Percentiles rank a stretch among this genome's conserved stretches.
Conservation (phyloP, 2,113 vertebrate species). For the Ranitomeya imitator region DNA sequence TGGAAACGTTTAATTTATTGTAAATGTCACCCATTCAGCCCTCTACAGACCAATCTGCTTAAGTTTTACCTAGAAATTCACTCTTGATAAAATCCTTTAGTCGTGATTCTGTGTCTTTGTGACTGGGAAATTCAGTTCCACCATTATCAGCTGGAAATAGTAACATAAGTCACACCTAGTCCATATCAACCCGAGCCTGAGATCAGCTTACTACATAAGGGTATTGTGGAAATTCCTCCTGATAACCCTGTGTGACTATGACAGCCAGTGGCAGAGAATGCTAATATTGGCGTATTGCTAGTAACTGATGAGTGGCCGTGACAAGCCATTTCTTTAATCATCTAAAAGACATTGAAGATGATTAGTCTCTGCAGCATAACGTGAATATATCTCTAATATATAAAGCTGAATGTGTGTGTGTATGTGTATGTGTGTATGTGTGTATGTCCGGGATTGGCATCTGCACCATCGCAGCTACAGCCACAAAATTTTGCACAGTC, state of each 20-base stretch:
- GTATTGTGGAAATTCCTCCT: slow-evolving; percentile 51
- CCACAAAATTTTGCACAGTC: too few relatives aligned
- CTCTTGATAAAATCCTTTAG: background rate
- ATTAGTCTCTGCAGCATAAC: background rate
- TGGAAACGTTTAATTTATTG: background rate
- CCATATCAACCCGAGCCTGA: slow-evolving; percentile 47
- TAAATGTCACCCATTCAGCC: background rate
- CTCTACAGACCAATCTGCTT: background rate
- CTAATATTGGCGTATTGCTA: slow-evolving; percentile 62
- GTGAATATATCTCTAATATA: too few relatives aligned
- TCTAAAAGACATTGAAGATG: background rate
- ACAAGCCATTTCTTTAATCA: background rate
- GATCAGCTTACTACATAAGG: slow-evolving; percentile 68
- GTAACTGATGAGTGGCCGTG: slow-evolving; percentile 53
- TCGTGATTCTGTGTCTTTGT: slow-evolving; percentile 36
- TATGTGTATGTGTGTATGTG: too few relatives aligned
- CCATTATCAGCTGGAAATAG: slow-evolving; percentile 65
- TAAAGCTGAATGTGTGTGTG: too few relatives aligned
- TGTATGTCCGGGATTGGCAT: too few relatives aligned
- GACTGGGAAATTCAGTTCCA: background rate
- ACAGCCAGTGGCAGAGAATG: slow-evolving; percentile 54
- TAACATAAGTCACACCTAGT: slow-evolving; percentile 58
- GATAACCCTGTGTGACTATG: slow-evolving; percentile 60
- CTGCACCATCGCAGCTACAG: too few relatives aligned
- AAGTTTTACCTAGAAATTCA: background rate